These are phyloP conservation scores for Trichonephila inaurata DNA, from an alignment of 1,140 invertebrate genomes.

Conservation along the genomic window DNA sequence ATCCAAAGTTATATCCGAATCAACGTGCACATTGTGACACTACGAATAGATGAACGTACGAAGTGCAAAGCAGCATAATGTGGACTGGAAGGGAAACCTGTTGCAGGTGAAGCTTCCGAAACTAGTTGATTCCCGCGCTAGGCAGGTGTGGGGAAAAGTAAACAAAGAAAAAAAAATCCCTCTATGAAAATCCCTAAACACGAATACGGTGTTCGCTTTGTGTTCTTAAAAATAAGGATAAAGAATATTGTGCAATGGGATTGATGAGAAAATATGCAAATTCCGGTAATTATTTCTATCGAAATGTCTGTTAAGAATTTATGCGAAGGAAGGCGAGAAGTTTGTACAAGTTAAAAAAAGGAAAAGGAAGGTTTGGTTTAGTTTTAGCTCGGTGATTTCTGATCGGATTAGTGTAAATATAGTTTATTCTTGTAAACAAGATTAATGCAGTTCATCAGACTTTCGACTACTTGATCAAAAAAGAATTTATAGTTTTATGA, in stretches of 20 bases:
- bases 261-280: no score
- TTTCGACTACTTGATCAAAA: background rate
- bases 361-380: background rate
- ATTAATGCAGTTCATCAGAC: constrained; percentile 3
- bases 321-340: background rate
- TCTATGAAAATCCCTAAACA: background rate
- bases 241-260: no score
- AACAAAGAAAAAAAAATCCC: constrained; percentile 1
- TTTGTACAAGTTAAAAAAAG: background rate
- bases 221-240: no score
- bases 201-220: background rate
- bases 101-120: constrained; percentile 15
- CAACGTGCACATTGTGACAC: constrained; percentile 3
- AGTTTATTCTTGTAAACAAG: background rate
- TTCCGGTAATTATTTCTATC: no score
- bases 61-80: constrained; percentile 8
- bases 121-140: constrained; percentile 7
- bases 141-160: constrained; percentile 5
- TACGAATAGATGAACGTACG: background rate
- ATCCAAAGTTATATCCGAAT: constrained; percentile 15
- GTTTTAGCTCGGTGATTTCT: background rate
- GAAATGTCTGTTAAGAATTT: background rate
- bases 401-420: background rate
- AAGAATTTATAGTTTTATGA: background rate
- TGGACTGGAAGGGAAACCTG: constrained; percentile 7